A percentile compares a stretch with the other conserved stretches of the same genome.
These are phyloP conservation scores for Criorhina ranunculi DNA, from an alignment of 2,888 invertebrate genomes.

Conservation along the genomic window DNA sequence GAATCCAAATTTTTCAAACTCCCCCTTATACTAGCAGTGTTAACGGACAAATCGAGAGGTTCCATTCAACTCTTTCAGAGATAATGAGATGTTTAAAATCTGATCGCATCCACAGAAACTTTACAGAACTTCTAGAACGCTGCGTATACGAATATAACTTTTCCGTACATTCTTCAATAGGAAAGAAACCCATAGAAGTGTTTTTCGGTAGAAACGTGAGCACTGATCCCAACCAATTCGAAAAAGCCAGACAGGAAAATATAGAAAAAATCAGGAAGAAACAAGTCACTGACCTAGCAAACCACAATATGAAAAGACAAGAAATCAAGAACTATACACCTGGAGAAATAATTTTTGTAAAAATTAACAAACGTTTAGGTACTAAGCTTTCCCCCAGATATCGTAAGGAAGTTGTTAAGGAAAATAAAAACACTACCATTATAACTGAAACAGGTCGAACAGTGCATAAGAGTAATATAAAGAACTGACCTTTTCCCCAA, in stretches of 20 bases:
- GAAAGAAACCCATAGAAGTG: neutral
- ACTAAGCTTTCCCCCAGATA: neutral
- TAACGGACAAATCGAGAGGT: conserved; percentile 48
- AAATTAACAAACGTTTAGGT: conserved; percentile 4
- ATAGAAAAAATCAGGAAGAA: neutral
- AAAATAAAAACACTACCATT: no score
- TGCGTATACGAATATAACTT: conserved; percentile 8
- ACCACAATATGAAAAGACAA: no score
- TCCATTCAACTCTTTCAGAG: conserved; percentile 59
- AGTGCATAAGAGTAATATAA: no score
- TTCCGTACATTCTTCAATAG: neutral
- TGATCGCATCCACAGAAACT: neutral
- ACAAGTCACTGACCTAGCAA: no score
- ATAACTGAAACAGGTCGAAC: no score
- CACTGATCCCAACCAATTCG: no score
- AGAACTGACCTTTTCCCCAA: no score
- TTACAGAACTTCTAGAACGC: neutral
- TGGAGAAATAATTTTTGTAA: conserved; percentile 13
- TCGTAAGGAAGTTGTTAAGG: neutral
- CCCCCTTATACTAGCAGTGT: conserved; percentile 40
- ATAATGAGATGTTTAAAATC: conserved; percentile 31
- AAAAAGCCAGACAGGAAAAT: conserved; percentile 10
- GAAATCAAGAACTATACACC: conserved; percentile 5
- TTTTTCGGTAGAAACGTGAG: no score
- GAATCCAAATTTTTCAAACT: conserved; percentile 42